A percentile compares a stretch with the other conserved stretches of the same genome.
Conservation (phyloP, 2,113 vertebrate genomes). For the Amblyornis subalaris region DNA sequence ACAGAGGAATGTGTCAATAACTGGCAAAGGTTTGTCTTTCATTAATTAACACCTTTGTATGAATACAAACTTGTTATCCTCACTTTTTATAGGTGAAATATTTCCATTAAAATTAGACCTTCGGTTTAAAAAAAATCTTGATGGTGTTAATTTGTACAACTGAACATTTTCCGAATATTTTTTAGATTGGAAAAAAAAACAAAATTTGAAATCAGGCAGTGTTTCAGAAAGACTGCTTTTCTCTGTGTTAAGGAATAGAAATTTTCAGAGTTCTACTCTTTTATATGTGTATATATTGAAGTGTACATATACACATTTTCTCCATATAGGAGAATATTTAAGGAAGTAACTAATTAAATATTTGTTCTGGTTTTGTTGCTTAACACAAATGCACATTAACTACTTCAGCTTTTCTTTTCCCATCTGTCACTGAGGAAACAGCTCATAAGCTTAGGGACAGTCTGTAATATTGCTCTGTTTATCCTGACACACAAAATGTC, state of each 20-base stretch:
- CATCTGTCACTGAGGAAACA: neutral
- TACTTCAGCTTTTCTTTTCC: slow-evolving; percentile 20
- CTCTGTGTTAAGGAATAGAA: neutral
- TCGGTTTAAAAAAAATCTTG: slow-evolving; percentile 44
- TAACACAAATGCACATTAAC: neutral
- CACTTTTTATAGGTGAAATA: slow-evolving; percentile 78
- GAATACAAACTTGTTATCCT: slow-evolving; percentile 79
- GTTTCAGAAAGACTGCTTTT: neutral
- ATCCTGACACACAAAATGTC: neutral
- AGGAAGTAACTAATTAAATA: neutral
- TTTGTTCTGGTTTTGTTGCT: neutral
- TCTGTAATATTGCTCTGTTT: neutral
- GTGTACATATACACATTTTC: neutral
- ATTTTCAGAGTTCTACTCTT: neutral
- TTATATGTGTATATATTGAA: neutral
- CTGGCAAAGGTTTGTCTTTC: slow-evolving; percentile 82
- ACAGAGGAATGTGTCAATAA: slow-evolving; percentile 76
- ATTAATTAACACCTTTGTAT: slow-evolving; percentile 90
- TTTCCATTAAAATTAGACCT: slow-evolving; percentile 73
- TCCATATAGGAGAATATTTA: neutral
- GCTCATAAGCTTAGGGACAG: neutral
- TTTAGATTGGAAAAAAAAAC: slow-evolving; percentile 5
- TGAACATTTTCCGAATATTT: slow-evolving; percentile 48
- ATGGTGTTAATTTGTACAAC: slow-evolving; percentile 71
- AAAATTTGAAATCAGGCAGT: neutral